phyloP scores from a whole-genome alignment of 1,140 invertebrate genomes.

The Drosophila bocki region DNA sequence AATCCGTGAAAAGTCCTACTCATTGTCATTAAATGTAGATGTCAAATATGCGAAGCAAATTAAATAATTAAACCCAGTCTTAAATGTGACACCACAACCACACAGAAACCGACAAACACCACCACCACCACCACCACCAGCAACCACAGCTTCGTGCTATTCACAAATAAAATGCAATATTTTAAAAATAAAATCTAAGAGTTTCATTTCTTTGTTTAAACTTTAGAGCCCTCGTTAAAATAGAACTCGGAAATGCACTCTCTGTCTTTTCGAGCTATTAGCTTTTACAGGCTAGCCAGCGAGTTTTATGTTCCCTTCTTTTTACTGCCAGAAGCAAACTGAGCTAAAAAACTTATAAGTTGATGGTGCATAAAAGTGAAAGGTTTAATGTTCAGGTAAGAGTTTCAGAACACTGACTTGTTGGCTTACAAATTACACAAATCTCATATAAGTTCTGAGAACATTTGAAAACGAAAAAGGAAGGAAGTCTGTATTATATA shows the following conservation, averaged over 20 bases:
- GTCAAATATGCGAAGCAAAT: constrained; percentile 67
- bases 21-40: constrained; percentile 71
- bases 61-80: constrained; percentile 65
- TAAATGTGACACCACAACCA: constrained; percentile 57
- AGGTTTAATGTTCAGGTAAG: constrained; percentile 4
- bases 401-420: neutral
- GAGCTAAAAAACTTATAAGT: constrained; percentile 10
- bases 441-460: neutral
- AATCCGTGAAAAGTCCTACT: constrained; percentile 76
- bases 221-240: constrained; percentile 10
- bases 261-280: constrained; percentile 16
- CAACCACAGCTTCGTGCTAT: constrained; percentile 76
- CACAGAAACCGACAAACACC: constrained; percentile 22
- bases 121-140: constrained; percentile 22
- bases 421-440: neutral
- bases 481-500: no score
- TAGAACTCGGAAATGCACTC: constrained; percentile 11
- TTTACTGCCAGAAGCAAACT: constrained; percentile 13
- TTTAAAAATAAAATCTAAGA: constrained; percentile 65
- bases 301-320: constrained; percentile 3
- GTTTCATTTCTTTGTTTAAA: constrained; percentile 18
- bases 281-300: neutral
- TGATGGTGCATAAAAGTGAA: constrained; percentile 1
- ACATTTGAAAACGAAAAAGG: neutral
- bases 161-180: constrained; percentile 81